Evolutionary conservation across 2,888 invertebrate species (phyloP), one percentile per base, ranked within the genome.

Genomic region (Kryphioiulus occultus): DNA sequence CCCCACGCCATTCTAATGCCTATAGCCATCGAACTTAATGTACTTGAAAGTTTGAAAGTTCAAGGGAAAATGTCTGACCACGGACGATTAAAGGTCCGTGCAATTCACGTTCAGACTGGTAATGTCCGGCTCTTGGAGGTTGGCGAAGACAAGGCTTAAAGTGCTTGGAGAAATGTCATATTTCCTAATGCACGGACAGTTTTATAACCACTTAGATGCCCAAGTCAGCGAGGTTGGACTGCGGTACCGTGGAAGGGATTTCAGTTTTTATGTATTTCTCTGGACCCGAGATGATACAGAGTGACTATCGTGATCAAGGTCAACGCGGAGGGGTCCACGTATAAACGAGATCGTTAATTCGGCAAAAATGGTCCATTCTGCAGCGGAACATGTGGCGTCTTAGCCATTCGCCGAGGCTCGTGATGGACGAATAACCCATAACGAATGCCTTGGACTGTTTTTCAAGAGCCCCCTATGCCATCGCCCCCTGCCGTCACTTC

Each of bases 281-380:
- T 22, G 59, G 22, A 59, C 59, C 59, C 59, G 22, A 17, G 22
- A 59, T 22, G 59, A 22, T 22, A 59, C 59, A 59, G 59, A 59
- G 59, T 59, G 59, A 59, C 59, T 22, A 59, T 59, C 59, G 59
- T 7, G 59, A 59, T 59, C 59, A 59, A 59, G 59, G 59, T 59
- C 59, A 59, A 59, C 59, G 22, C 59, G 7, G 59, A 59, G 59
- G 59, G 59, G 59, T 22, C 59, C 59, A 59, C 19, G 22, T 59
- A 59, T 59, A 59, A 59, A 59, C 59, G 59, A 59, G 59, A 22
- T 59, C 59, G 59, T 59, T 59, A 59, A 59, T 59, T 59, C 59
- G 59, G 59, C 59, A 22, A 59, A 59, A 59, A 59, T 59, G 59
- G 59, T 22, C 59, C 22, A 59, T 59, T 59, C 22, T 59, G 59